These are phyloP conservation scores for Ectemnius continuus DNA, from an alignment of 2,888 invertebrate species.

Conservation along the genomic window DNA sequence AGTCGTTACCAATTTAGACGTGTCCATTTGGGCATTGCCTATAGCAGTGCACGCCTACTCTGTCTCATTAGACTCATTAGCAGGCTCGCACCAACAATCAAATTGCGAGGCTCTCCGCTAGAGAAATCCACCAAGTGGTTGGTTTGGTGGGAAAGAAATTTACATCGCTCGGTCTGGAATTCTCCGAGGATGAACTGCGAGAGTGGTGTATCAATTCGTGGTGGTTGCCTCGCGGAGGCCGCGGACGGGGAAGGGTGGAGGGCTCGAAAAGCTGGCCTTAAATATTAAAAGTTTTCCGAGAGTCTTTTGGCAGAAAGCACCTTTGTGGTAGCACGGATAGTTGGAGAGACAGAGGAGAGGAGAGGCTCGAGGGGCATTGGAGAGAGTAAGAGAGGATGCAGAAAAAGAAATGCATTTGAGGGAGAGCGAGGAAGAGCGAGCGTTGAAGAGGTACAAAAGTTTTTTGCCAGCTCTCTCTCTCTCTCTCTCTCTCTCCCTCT, in stretches of 20 bases:
- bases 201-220: too few species aligned
- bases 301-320: background rate
- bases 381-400: background rate
- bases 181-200: too few species aligned
- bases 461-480: background rate
- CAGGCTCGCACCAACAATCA: background rate
- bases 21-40: conserved; percentile 65
- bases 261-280: too few species aligned
- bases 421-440: conserved; percentile 7
- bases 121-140: too few species aligned
- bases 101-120: background rate
- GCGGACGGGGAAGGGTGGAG: too few species aligned
- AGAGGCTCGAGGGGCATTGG: too few species aligned
- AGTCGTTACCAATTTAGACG: conserved; percentile 68
- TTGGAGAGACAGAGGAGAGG: too few species aligned
- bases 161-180: too few species aligned
- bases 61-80: conserved; percentile 67
- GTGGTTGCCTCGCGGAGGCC: too few species aligned
- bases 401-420: conserved; percentile 14
- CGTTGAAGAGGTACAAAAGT: background rate
- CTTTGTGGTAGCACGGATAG: background rate
- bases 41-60: conserved; percentile 35
- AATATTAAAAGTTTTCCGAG: too few species aligned
- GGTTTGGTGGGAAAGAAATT: too few species aligned
- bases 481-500: background rate